These are phyloP conservation scores for Mirza zaza DNA, from an alignment of 2,113 vertebrate genomes.

Conservation along the genomic window DNA sequence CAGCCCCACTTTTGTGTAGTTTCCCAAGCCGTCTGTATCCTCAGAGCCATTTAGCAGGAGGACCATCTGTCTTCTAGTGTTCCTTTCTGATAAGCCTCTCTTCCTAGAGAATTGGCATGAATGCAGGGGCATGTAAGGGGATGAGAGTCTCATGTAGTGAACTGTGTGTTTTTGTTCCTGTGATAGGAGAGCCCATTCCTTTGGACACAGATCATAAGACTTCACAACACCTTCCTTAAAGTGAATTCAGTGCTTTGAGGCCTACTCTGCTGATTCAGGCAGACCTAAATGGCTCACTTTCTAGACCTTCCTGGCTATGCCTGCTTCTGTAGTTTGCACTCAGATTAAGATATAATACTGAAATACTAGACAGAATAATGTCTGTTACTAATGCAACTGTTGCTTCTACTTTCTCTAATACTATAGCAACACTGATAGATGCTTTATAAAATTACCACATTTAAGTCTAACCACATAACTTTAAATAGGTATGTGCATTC, in stretches of 20 bases:
- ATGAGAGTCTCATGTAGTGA: fast-evolving
- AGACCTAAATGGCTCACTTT: background rate
- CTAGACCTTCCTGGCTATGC: background rate
- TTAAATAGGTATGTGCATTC: background rate
- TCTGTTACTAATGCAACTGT: background rate
- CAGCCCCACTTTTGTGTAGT: background rate
- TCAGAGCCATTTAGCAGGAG: background rate
- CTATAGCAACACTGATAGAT: too few relatives aligned
- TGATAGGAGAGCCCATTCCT: background rate
- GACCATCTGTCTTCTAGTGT: background rate
- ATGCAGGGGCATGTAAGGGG: background rate
- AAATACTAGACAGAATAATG: background rate
- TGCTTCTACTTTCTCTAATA: background rate
- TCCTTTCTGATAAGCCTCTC: background rate
- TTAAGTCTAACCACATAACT: background rate
- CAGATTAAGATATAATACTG: too few relatives aligned
- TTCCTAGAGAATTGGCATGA: background rate
- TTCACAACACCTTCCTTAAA: background rate
- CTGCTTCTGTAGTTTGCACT: background rate
- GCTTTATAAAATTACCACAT: background rate
- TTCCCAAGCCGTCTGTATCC: background rate
- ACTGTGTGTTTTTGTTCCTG: background rate
- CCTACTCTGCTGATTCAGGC: background rate
- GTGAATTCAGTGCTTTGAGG: background rate
- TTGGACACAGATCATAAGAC: background rate